Conservation (phyloP, 2,113 vertebrate species). For the Marcusenius ussheri region DNA sequence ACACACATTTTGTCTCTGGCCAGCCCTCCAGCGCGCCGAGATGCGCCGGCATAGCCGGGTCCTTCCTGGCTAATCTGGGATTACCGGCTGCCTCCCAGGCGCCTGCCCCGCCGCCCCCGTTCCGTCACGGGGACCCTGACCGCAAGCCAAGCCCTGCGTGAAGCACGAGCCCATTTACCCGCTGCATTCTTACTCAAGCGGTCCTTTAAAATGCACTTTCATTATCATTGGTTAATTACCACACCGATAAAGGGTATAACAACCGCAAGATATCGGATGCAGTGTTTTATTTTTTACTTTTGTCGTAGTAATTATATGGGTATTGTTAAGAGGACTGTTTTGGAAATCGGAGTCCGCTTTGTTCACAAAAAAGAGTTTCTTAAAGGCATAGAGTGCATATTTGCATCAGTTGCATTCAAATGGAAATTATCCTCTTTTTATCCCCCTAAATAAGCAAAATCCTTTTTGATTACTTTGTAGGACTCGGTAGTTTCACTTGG, state of each 20-base stretch:
- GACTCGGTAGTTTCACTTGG: background rate
- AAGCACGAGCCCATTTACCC: background rate
- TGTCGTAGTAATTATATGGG: background rate
- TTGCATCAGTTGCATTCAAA: background rate
- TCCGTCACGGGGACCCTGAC: background rate
- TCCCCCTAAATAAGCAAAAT: background rate
- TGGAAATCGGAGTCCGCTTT: background rate
- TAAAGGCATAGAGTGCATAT: background rate
- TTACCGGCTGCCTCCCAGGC: background rate
- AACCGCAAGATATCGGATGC: background rate
- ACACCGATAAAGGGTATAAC: background rate
- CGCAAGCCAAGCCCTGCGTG: background rate
- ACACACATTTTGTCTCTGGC: slow-evolving; percentile 54
- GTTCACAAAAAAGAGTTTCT: background rate
- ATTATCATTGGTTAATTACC: background rate
- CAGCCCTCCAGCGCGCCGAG: background rate
- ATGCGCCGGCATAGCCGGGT: background rate
- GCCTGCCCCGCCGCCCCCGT: background rate
- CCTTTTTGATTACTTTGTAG: background rate
- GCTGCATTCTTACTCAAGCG: background rate
- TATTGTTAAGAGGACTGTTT: background rate
- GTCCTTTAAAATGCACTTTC: background rate
- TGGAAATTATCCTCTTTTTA: background rate
- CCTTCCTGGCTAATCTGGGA: slow-evolving; percentile 3
- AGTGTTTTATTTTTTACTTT: background rate